Percentiles rank a stretch among this genome's conserved stretches.
Evolutionary conservation across 2,888 invertebrate genomes (phyloP).

Genomic region (Drosophila testacea): DNA sequence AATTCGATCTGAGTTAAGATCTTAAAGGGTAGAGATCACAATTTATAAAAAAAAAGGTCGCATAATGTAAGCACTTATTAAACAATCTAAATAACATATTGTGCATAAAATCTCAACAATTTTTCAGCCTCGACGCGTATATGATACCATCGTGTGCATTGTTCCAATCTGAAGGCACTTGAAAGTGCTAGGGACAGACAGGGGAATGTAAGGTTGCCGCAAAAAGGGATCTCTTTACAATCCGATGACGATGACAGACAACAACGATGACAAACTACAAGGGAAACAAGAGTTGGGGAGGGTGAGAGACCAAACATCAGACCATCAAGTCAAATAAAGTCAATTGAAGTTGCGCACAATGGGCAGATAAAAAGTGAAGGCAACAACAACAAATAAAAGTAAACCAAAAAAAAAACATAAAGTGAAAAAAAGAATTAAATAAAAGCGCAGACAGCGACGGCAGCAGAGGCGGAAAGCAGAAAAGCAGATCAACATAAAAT

Average conservation of each 20-base stretch:
- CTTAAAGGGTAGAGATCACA: slow-evolving; percentile 10
- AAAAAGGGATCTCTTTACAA: slow-evolving; percentile 32
- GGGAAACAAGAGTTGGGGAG: background rate
- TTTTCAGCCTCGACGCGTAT: slow-evolving; percentile 45
- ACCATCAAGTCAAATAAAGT: slow-evolving; percentile 71
- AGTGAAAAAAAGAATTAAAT: slow-evolving; percentile 59
- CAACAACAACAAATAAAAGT: slow-evolving; percentile 28
- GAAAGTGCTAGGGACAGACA: background rate
- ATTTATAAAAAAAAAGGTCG: slow-evolving; percentile 1
- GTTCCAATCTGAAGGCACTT: slow-evolving; percentile 30
- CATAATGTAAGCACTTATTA: slow-evolving; percentile 60
- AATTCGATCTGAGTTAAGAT: slow-evolving; percentile 20
- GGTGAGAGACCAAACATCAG: slow-evolving; percentile 34
- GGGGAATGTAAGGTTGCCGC: slow-evolving; percentile 13
- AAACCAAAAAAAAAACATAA: slow-evolving; percentile 20
- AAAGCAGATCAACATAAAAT: slow-evolving; percentile 80
- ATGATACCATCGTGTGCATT: slow-evolving; percentile 64
- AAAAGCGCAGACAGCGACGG: slow-evolving; percentile 66
- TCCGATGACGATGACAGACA: slow-evolving; percentile 37
- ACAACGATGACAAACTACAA: slow-evolving; percentile 40
- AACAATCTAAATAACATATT: slow-evolving; percentile 71
- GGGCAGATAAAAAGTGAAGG: slow-evolving; percentile 49
- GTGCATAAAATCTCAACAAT: slow-evolving; percentile 62
- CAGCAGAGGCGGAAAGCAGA: slow-evolving; percentile 39
- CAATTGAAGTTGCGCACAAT: slow-evolving; percentile 71